Base-by-base conservation (phyloP, 2,888 invertebrate genomes). In the Hirtodrosophila cameraria region DNA sequence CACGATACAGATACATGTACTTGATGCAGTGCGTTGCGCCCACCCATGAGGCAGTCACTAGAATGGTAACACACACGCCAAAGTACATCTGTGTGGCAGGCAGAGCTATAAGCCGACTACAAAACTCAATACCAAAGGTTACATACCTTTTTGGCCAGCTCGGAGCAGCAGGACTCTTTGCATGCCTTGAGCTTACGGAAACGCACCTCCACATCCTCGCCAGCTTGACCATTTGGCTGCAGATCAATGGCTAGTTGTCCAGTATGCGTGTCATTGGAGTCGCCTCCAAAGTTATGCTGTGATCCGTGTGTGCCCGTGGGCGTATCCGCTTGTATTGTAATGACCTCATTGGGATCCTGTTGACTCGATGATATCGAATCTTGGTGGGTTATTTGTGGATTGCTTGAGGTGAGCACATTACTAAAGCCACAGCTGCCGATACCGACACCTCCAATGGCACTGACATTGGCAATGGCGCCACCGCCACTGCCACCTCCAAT, bases 1-100 rank as follows among this genome's bases (percentile, higher is more conserved):
- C 88, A 9, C 90, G 88, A 67, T 89, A 89, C 84, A 95, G 92
- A 88, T 96, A 97, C 89, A 97, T 93, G 88, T 96, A 95, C 91
- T 97, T 97, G 80, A 97, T 95, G 90, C 96, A 95, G 89, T 97
- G 97, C 1, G 97, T 97, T n/a, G 96, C 95, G 0, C 96, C 96
- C 39, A 97, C 97, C 97, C 97, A 97, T 9, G 96, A 95, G 6
- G 94, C 94, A n/a, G 97, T 97, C 50, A 97, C 94, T 76, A 95
- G 93, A 54, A 96, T 93, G 30, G 96, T 97, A 65, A 97, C 96
- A 92, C 96, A 96, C 62, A 97, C 94, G 46, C 97, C 97, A 89
- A 95, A 96, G 89, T 97, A 96, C 89, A 97, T 96, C 96, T 97
- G 92, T 45, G 2, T 1, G 7, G 33, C 4, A 23, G 0, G 3